Evolutionary conservation across 2,888 invertebrate genomes (phyloP), one percentile per base, ranked within the genome.

Genomic region (Drosophila tripunctata): DNA sequence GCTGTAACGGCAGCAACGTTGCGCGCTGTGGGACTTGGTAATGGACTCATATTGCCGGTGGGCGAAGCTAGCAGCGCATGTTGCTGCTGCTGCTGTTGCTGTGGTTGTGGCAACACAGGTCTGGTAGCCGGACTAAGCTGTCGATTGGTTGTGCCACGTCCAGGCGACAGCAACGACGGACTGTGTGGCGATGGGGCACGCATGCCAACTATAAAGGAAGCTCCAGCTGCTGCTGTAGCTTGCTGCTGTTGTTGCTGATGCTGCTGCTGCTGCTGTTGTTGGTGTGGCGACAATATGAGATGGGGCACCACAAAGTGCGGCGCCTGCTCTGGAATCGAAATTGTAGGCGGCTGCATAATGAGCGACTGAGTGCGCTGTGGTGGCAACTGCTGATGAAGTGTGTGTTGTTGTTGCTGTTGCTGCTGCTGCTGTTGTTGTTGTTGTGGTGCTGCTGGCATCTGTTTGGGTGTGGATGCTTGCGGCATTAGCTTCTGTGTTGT

Each of bases 321-420:
- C 5, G 85, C 57, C 1, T 81, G 71, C 36, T 94, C 94, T 3
- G 95, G 94, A 77, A 94, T 93, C 78, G 94, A 94, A 12, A 94
- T 94, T 0, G 94, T 94, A 3, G 95, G 93, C 10, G 94, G 93
- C 79, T 94, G 94, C 90, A 94, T 92, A 68, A 92, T 93, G 6
- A 85, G 91, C 58, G 92, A 91, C 81, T 91, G 90, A 15, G 88
- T 65, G 0, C 86, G 79, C 31, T 79, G 73, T 8, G 47, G 24
- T n/a, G 80, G 91, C 61, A 91, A 90, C 82, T 55, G 54, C 82
- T 62, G 63, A 38, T 60, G 41, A 10, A 90, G 40, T 2, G n/a
- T n/a, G n/a, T n/a, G n/a, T n/a, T n/a, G n/a, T n/a, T n/a, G n/a
- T n/a, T n/a, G n/a, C n/a, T 45, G 48, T 27, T 30, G 48, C 8